These are phyloP conservation scores for Aspidiotus destructor DNA, from an alignment of 2,888 invertebrate species.

Conservation along the genomic window DNA sequence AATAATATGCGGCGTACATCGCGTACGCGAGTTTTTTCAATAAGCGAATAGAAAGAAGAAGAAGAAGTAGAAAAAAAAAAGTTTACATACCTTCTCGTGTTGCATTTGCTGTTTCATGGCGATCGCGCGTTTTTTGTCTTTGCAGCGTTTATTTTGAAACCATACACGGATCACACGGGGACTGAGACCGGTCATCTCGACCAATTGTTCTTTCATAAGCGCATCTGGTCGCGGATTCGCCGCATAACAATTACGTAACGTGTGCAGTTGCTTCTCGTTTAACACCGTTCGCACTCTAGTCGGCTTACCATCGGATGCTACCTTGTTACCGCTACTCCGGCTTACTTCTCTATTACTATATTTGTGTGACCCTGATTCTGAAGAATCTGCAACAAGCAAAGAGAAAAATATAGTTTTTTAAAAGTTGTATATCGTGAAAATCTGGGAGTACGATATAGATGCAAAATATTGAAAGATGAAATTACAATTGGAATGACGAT, in stretches of 20 bases:
- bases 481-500: no score
- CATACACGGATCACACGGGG: conserved; percentile 97
- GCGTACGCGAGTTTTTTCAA: no score
- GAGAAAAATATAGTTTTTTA: background rate
- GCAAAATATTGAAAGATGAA: no score
- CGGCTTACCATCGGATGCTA: conserved; percentile 73
- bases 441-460: no score
- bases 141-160: conserved; percentile 98
- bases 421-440: background rate
- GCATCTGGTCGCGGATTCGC: conserved; percentile 98
- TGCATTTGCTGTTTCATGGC: conserved; percentile 96
- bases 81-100: conserved; percentile 76
- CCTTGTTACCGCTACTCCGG: conserved; percentile 43
- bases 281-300: conserved; percentile 97
- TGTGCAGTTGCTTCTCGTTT: conserved; percentile 96
- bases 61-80: no score
- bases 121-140: conserved; percentile 94
- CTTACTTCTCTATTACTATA: conserved; percentile 40
- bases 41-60: no score
- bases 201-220: conserved; percentile 97
- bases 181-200: conserved; percentile 96
- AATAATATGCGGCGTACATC: no score
- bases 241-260: conserved; percentile 91
- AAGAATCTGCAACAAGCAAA: conserved; percentile 61
- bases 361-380: conserved; percentile 82